A percentile compares a stretch with the other conserved stretches of the same genome.
Conservation (phyloP, 1,140 invertebrate genomes). For the Drosophila sucinea region DNA sequence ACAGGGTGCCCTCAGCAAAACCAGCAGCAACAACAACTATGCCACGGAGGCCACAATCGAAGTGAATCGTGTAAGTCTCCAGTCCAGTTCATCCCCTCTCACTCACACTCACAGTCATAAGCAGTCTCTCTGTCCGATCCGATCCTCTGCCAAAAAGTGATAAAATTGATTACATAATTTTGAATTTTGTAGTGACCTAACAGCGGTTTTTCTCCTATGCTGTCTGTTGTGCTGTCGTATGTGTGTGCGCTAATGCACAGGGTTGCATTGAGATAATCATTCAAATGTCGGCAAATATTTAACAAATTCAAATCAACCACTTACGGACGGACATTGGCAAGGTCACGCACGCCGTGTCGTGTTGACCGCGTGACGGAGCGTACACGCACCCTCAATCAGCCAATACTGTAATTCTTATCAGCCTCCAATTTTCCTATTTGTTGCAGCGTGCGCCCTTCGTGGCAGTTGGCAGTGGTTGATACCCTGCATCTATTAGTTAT, state of each 20-base stretch:
- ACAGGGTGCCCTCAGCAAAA: constrained; percentile 70
- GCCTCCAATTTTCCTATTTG: constrained; percentile 8
- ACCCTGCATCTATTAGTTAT: neutral
- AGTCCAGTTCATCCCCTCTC: neutral
- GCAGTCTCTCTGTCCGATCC: neutral
- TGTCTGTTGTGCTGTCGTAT: constrained; percentile 19
- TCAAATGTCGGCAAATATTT: constrained; percentile 22
- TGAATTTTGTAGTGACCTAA: constrained; percentile 30
- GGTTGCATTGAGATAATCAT: constrained; percentile 52
- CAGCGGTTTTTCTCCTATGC: constrained; percentile 13
- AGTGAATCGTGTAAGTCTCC: constrained; percentile 74
- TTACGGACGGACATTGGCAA: constrained; percentile 17
- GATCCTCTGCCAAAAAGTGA: constrained; percentile 20
- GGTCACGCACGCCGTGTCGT: constrained; percentile 54
- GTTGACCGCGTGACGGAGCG: constrained; percentile 44
- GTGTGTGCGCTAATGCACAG: constrained; percentile 44
- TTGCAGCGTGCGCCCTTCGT: constrained; percentile 6
- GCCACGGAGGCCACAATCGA: constrained; percentile 80
- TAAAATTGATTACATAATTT: constrained; percentile 67
- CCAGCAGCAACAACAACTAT: constrained; percentile 78
- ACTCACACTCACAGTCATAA: neutral
- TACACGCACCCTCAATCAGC: constrained; percentile 10
- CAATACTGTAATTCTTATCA: constrained; percentile 14
- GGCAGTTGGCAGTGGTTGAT: neutral
- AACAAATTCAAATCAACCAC: constrained; percentile 8